These are phyloP conservation scores for Takifugu rubripes DNA, from an alignment of 2,797 vertebrate genomes.

Conservation along the genomic window DNA sequence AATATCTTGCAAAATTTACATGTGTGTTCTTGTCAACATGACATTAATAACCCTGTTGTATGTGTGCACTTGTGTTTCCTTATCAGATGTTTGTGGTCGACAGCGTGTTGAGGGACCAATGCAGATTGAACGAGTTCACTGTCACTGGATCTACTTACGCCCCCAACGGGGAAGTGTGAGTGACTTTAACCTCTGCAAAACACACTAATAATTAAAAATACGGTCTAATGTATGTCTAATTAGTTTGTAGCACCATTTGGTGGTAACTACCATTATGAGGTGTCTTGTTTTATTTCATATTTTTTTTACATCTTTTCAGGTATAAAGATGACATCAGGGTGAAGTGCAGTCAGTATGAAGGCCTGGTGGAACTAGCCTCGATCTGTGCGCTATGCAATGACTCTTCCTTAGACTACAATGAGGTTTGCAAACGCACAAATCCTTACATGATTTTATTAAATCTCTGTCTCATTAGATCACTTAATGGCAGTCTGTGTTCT, in stretches of 20 bases:
- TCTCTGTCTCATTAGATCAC: too few species aligned
- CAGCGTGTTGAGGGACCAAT: slow-evolving; percentile 63
- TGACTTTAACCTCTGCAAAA: slow-evolving; percentile 42
- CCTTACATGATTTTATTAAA: too few species aligned
- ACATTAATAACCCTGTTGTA: neutral
- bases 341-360: slow-evolving; percentile 73
- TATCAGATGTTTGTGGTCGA: slow-evolving; percentile 77
- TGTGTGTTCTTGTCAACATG: neutral
- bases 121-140: slow-evolving; percentile 74
- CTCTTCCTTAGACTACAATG: slow-evolving; percentile 80
- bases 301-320: slow-evolving; percentile 42
- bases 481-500: too few species aligned
- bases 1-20: neutral
- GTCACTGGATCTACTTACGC: slow-evolving; percentile 83
- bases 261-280: neutral
- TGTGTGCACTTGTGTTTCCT: slow-evolving; percentile 4
- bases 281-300: neutral
- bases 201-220: too few species aligned
- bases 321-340: slow-evolving; percentile 68
- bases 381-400: slow-evolving; percentile 81
- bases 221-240: too few species aligned
- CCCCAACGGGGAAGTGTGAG: slow-evolving; percentile 83
- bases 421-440: slow-evolving; percentile 47
- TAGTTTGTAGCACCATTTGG: neutral
- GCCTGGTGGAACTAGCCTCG: slow-evolving; percentile 76